Base-by-base conservation (phyloP, 2,888 invertebrate species). In the Melipona beecheii region DNA sequence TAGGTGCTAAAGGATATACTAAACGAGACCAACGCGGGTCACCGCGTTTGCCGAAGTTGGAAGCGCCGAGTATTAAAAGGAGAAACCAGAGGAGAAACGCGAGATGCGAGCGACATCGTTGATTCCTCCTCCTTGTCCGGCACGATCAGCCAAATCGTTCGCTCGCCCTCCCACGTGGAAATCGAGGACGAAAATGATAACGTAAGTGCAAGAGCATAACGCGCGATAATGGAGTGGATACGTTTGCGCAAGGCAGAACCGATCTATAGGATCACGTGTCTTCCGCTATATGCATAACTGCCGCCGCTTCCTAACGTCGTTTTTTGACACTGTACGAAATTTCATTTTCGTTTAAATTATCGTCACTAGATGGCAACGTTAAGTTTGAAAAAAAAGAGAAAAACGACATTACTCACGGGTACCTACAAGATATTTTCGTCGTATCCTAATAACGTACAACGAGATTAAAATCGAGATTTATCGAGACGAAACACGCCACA, bases 131-230 rank as follows among this genome's bases (percentile, higher is more conserved):
- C 43, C 58, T 71, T 49, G 43, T 58, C 71, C 19, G 3, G 24
- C 5, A 43, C 17, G 62, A 24, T 62, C 49, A n/a, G 11, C 13
- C 43, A 56, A 43, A 2, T 19, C 21, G 54, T 24, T 60, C 60
- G 43, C 27, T 49, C 27, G 27, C 62, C 27, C 36, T 21, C 11
- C 31, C 21, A 15, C 27, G 4, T 27, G 66, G 52, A 64, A 64
- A 52, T 62, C 73, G 73, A 52, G 73, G 64, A 36, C 73, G 43
- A 49, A 58, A 71, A 36, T n/a, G 70, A 70, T 70, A 70, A 70
- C 19, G 54, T 11, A 43, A 43, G 11, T 43, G 36, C 17, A 56
- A 54, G 69, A 69, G 54, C 31, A 54, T 31, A 69, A 54, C 31
- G 50, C 24, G 21, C 15, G 72, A 62, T 62, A 50, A 50, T 73